These are phyloP conservation scores for Ostrea denselamellosa DNA, from an alignment of 1,140 invertebrate genomes.

Conservation along the genomic window DNA sequence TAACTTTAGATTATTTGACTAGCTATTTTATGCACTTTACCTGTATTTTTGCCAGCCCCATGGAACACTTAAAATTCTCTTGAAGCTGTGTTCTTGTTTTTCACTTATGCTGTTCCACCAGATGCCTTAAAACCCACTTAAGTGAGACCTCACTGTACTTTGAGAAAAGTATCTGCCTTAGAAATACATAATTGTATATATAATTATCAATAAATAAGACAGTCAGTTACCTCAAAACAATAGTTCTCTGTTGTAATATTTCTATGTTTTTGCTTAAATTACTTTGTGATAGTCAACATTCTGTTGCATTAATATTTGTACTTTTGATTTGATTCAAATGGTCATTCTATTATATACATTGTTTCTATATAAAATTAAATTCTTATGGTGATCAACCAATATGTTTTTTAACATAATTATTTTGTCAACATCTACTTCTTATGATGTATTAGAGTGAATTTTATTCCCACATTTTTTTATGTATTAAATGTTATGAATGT, in stretches of 20 bases:
- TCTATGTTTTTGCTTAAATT: not conserved
- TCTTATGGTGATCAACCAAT: no score
- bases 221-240: not conserved
- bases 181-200: not conserved
- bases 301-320: no score
- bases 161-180: slow-evolving; percentile 1
- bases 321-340: no score
- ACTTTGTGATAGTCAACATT: no score
- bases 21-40: not conserved
- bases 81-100: not conserved
- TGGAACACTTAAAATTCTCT: not conserved
- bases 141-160: not conserved
- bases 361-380: no score
- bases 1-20: not conserved
- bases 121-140: not conserved
- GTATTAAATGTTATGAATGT: not conserved
- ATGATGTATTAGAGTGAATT: not conserved
- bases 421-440: not conserved
- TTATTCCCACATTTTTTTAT: not conserved
- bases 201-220: not conserved
- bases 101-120: not conserved
- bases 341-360: no score
- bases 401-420: not conserved
- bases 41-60: not conserved
- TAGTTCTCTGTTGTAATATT: not conserved